Conservation (phyloP, 1,140 invertebrate species). For the Bilobella aurantiaca region DNA sequence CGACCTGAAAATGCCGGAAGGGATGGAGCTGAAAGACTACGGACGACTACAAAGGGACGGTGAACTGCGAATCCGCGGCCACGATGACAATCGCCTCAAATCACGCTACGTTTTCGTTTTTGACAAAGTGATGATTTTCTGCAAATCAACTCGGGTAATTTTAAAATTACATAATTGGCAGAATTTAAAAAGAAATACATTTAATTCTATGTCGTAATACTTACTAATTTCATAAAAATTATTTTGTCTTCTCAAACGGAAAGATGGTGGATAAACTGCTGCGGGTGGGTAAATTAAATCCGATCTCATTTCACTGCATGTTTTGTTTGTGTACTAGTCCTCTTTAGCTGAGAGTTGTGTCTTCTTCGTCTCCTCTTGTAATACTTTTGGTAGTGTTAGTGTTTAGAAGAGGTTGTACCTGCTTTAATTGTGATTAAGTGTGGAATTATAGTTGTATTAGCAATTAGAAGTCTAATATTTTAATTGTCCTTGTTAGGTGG, state of each 20-base stretch:
- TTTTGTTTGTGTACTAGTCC: too few relatives aligned
- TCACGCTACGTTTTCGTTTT: constrained; percentile 72
- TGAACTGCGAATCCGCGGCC: constrained; percentile 82
- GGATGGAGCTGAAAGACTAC: constrained; percentile 71
- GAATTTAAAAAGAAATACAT: too few relatives aligned
- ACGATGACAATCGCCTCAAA: constrained; percentile 74
- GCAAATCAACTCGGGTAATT: constrained; percentile 73
- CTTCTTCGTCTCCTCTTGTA: too few relatives aligned
- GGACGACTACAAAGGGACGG: constrained; percentile 83
- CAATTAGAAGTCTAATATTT: too few relatives aligned
- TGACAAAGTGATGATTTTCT: constrained; percentile 90
- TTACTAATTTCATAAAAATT: too few relatives aligned
- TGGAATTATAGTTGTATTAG: too few relatives aligned
- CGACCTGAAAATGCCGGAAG: constrained; percentile 66
- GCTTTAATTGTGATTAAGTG: too few relatives aligned
- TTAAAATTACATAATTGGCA: too few relatives aligned
- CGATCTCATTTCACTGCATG: constrained; percentile 10
- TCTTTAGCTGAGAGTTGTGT: too few relatives aligned
- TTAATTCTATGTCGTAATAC: too few relatives aligned
- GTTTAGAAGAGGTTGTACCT: too few relatives aligned
- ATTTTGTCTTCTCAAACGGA: not conserved
- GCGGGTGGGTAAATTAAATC: constrained; percentile 40
- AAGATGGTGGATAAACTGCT: constrained; percentile 47
- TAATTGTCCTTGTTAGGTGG: constrained; percentile 50
- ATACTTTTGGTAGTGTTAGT: too few relatives aligned